A percentile compares a stretch with the other conserved stretches of the same genome.
Evolutionary conservation across 2,113 vertebrate species (phyloP).

Genomic region (Zingel zingel): DNA sequence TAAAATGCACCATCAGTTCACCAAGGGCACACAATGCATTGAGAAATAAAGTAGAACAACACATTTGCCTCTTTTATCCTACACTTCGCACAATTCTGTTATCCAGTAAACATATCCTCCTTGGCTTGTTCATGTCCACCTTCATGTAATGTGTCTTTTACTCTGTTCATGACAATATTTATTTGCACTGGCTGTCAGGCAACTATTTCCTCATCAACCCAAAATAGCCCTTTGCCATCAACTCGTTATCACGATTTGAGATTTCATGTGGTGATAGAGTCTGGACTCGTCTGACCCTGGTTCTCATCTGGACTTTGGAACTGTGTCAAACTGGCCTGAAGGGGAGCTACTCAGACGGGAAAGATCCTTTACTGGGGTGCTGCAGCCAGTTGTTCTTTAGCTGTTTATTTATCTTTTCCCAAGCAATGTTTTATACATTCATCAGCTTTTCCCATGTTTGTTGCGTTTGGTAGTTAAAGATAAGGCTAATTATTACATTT

Average conservation of each 20-base stretch:
- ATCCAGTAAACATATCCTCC: neutral
- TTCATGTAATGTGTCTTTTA: constrained; percentile 9
- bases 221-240: constrained; percentile 54
- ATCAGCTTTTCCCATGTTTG: constrained; percentile 22
- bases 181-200: constrained; percentile 32
- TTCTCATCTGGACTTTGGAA: constrained; percentile 50
- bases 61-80: neutral
- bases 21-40: neutral
- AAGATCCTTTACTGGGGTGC: constrained; percentile 24
- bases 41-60: neutral
- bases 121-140: neutral
- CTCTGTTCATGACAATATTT: constrained; percentile 11
- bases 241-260: constrained; percentile 17
- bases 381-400: constrained; percentile 7
- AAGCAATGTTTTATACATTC: constrained; percentile 48
- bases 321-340: constrained; percentile 46
- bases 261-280: constrained; percentile 37
- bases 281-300: constrained; percentile 54
- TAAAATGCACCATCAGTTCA: neutral
- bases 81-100: neutral
- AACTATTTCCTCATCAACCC: constrained; percentile 27
- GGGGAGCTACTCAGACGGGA: constrained; percentile 26
- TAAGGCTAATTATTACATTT: constrained; percentile 31
- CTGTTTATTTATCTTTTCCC: constrained; percentile 53
- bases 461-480: constrained; percentile 40